phyloP scores from a whole-genome alignment of 2,797 vertebrate species.

The Salmo trutta region DNA sequence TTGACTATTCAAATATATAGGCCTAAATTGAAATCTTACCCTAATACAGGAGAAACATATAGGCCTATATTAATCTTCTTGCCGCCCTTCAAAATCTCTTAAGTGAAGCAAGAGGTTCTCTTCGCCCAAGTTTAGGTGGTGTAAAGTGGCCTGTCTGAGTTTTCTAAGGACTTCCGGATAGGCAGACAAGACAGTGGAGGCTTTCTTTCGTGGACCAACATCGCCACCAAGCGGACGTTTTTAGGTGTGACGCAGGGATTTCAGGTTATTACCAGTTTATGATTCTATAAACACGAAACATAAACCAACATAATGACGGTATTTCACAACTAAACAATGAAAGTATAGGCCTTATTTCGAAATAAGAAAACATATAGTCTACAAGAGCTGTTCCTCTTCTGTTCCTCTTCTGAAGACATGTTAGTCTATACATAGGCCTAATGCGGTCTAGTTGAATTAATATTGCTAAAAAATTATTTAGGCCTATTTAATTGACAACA shows the following conservation, averaged over 20 bases:
- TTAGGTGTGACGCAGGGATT: slow-evolving; percentile 7
- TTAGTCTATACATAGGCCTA: neutral
- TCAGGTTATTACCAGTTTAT: slow-evolving; percentile 31
- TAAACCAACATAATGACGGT: slow-evolving; percentile 46
- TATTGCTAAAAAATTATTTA: neutral
- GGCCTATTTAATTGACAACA: no score
- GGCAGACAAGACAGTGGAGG: slow-evolving; percentile 3
- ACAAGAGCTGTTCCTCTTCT: neutral
- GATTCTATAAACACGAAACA: slow-evolving; percentile 59
- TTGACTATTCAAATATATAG: neutral
- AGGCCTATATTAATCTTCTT: slow-evolving; percentile 10
- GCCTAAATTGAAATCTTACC: neutral
- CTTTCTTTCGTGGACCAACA: slow-evolving; percentile 78
- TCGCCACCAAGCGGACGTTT: slow-evolving; percentile 82
- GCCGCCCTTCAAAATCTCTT: slow-evolving; percentile 9
- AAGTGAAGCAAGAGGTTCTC: neutral
- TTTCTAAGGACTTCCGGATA: neutral
- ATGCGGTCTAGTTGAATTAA: neutral
- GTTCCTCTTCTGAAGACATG: neutral
- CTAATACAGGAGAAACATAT: slow-evolving; percentile 10
- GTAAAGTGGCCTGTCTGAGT: slow-evolving; percentile 11
- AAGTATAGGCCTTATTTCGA: neutral
- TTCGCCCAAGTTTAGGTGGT: slow-evolving; percentile 8
- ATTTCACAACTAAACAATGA: slow-evolving; percentile 25
- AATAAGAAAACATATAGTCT: neutral